Percentiles rank a stretch among this genome's conserved stretches.
These are phyloP conservation scores for Ammodytes marinus DNA, from an alignment of 2,113 vertebrate species.

Conservation along the genomic window DNA sequence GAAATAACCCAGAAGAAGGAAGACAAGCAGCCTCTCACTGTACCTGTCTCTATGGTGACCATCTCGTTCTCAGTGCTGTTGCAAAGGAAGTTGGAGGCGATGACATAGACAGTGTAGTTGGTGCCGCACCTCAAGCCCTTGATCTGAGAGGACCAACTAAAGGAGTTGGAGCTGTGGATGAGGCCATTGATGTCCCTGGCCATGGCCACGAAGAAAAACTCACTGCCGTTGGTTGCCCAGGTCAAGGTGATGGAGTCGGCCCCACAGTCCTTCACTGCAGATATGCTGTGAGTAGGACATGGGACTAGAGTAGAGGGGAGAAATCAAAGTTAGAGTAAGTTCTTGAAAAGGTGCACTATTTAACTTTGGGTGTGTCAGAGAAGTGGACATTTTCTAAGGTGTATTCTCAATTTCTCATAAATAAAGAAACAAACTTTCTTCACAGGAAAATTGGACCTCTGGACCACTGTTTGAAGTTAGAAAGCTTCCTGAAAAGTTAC, in stretches of 20 bases:
- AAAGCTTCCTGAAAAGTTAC: too few relatives aligned
- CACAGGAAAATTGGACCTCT: too few relatives aligned
- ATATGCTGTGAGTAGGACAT: slow-evolving; percentile 77
- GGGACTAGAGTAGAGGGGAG: slow-evolving; percentile 72
- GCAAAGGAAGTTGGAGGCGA: slow-evolving; percentile 80
- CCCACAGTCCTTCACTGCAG: slow-evolving; percentile 72
- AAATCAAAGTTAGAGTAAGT: not conserved
- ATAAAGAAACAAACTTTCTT: too few relatives aligned
- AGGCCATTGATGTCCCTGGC: slow-evolving; percentile 62
- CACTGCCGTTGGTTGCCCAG: slow-evolving; percentile 71
- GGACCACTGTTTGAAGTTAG: too few relatives aligned
- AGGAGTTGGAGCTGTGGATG: slow-evolving; percentile 69
- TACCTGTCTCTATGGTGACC: slow-evolving; percentile 83
- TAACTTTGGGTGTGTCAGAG: too few relatives aligned
- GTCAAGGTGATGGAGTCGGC: slow-evolving; percentile 66
- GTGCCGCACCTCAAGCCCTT: slow-evolving; percentile 79
- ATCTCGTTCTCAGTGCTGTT: slow-evolving; percentile 80
- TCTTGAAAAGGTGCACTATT: too few relatives aligned
- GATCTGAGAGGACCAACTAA: slow-evolving; percentile 67
- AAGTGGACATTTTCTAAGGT: too few relatives aligned
- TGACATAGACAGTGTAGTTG: slow-evolving; percentile 72
- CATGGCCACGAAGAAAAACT: slow-evolving; percentile 73
- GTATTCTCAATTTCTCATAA: too few relatives aligned
- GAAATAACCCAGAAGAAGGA: not conserved
- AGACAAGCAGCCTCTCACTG: not conserved